These are phyloP conservation scores for Stegodyphus mimosarum DNA, from an alignment of 1,140 invertebrate species.

Conservation along the genomic window DNA sequence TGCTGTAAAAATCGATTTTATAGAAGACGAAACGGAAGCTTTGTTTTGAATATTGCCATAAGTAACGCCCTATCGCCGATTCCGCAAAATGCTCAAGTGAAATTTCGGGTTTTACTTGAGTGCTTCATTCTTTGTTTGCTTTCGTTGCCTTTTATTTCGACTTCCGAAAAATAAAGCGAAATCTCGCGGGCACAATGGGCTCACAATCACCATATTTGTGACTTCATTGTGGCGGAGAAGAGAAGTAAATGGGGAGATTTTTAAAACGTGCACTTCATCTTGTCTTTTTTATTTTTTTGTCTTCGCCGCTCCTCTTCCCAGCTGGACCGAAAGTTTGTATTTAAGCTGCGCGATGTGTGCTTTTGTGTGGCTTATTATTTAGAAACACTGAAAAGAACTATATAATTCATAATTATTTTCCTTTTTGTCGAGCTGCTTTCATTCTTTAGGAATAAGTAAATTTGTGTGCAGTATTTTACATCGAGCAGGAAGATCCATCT, in stretches of 20 bases:
- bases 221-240: neutral
- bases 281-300: conserved; percentile 8
- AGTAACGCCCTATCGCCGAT: too few species aligned
- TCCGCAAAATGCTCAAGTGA: too few species aligned
- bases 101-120: too few species aligned
- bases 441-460: conserved; percentile 44
- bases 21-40: too few species aligned
- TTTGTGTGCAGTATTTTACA: conserved; percentile 40
- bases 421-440: conserved; percentile 34
- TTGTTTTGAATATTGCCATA: too few species aligned
- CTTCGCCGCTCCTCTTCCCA: neutral
- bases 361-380: conserved; percentile 57
- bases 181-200: too few species aligned
- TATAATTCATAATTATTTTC: conserved; percentile 59
- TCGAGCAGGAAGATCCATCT: conserved; percentile 29
- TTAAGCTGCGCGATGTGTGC: conserved; percentile 28
- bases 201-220: neutral
- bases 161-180: too few species aligned
- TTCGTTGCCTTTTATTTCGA: too few species aligned
- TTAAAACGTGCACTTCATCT: conserved; percentile 15
- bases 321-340: conserved; percentile 40
- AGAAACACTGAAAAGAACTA: conserved; percentile 45
- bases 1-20: too few species aligned
- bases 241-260: conserved; percentile 25
- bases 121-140: too few species aligned